These are phyloP conservation scores for Nematolebias whitei DNA, from an alignment of 2,113 vertebrate species.

Conservation along the genomic window DNA sequence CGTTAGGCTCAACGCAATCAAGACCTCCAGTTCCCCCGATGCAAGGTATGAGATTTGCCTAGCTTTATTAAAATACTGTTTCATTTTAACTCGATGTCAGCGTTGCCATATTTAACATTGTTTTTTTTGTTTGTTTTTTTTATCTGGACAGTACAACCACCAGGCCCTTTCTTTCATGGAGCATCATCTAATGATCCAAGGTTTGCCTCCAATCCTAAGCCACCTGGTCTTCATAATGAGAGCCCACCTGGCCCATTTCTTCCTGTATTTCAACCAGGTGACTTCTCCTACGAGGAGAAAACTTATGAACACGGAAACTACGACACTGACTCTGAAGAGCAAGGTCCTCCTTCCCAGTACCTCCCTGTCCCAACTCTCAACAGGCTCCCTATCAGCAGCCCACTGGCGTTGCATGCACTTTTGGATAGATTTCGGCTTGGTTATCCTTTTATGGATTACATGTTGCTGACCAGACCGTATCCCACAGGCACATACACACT, in stretches of 20 bases:
- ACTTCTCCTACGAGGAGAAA: not conserved
- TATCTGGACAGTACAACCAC: conserved; percentile 1
- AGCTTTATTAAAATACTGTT: too few species aligned
- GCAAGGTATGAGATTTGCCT: not conserved
- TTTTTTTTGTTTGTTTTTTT: not conserved
- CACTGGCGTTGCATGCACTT: not conserved
- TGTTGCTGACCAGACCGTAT: not conserved
- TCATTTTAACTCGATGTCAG: not conserved
- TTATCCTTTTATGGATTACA: conserved; percentile 2
- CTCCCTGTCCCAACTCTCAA: not conserved
- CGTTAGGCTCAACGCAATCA: not conserved
- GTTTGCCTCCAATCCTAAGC: not conserved
- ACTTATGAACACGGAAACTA: conserved; percentile 19
- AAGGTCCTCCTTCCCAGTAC: not conserved
- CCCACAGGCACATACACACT: conserved; percentile 9
- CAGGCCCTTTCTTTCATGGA: not conserved
- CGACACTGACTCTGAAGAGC: conserved; percentile 17
- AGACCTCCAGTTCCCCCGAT: not conserved
- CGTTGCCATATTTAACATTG: not conserved
- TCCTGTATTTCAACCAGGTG: conserved; percentile 14
- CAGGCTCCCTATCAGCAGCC: not conserved
- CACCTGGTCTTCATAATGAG: not conserved
- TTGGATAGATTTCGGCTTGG: not conserved
- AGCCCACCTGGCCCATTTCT: not conserved
- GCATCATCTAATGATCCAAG: fast-evolving